These are phyloP conservation scores for Synodontis membranacea DNA, from an alignment of 2,113 vertebrate species.

Conservation along the genomic window DNA sequence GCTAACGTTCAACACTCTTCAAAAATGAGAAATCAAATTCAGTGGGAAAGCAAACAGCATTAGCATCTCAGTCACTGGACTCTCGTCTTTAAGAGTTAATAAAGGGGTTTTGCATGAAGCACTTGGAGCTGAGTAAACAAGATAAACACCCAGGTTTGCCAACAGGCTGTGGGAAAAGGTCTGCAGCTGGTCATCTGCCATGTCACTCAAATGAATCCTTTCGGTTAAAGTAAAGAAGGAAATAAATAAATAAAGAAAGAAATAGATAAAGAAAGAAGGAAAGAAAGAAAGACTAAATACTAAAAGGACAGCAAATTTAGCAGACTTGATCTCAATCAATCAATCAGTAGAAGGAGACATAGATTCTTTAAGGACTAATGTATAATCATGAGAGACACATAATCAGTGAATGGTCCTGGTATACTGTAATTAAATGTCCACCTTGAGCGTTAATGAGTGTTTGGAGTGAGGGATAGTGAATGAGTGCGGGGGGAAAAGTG, in stretches of 20 bases:
- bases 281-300: background rate
- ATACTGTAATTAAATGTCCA: slow-evolving; percentile 2
- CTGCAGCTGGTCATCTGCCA: background rate
- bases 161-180: background rate
- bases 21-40: slow-evolving; percentile 8
- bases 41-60: slow-evolving; percentile 6
- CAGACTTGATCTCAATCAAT: background rate
- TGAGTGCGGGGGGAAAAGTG: background rate
- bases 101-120: background rate
- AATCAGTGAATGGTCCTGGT: background rate
- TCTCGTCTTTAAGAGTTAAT: background rate
- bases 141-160: background rate
- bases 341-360: background rate
- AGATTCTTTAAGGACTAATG: background rate
- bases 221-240: background rate
- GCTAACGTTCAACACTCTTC: too few relatives aligned
- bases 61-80: background rate
- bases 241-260: background rate
- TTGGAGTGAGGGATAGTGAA: background rate
- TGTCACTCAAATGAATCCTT: background rate
- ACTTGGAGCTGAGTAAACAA: background rate
- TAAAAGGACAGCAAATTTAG: background rate
- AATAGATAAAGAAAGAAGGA: too few relatives aligned
- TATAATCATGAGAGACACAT: background rate
- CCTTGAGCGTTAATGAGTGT: too few relatives aligned